Evolutionary conservation across 92 coral and sea anemone genomes (phyloP).

Genomic region (Anthopleura xanthogrammica): DNA sequence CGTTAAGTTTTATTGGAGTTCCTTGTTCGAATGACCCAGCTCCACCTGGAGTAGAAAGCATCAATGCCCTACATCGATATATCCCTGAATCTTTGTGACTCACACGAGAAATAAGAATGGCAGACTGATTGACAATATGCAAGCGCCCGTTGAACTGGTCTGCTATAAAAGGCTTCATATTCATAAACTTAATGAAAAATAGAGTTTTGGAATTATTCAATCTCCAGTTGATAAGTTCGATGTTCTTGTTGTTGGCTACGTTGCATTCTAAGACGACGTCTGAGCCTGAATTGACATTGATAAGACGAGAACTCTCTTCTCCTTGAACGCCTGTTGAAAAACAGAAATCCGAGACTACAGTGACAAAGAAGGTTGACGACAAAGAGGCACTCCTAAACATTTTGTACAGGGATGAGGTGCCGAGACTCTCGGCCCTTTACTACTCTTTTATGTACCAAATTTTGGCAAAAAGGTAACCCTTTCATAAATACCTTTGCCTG

Average conservation of each 20-base stretch:
- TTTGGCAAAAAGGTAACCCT: no score
- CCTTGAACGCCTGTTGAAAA: conserved; percentile 16
- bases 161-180: conserved; percentile 63
- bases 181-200: conserved; percentile 79
- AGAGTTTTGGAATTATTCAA: conserved; percentile 71
- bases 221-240: conserved; percentile 81
- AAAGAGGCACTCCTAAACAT: no score
- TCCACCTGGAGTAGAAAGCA: conserved; percentile 32
- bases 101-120: conserved; percentile 73
- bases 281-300: conserved; percentile 64
- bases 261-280: conserved; percentile 73
- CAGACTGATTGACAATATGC: conserved; percentile 66
- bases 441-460: no score
- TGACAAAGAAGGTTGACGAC: background rate
- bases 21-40: conserved; percentile 66
- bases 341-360: background rate
- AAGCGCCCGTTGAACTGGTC: conserved; percentile 79
- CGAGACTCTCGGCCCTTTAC: no score
- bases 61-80: conserved; percentile 77
- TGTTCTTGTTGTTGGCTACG: conserved; percentile 22
- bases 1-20: conserved; percentile 65
- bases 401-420: no score
- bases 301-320: conserved; percentile 31
- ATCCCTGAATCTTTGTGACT: conserved; percentile 74
- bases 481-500: no score